Evolutionary conservation across 35 echinoderm and acorn worm species (phyloP).

Genomic region (Strongylocentrotus purpuratus): DNA sequence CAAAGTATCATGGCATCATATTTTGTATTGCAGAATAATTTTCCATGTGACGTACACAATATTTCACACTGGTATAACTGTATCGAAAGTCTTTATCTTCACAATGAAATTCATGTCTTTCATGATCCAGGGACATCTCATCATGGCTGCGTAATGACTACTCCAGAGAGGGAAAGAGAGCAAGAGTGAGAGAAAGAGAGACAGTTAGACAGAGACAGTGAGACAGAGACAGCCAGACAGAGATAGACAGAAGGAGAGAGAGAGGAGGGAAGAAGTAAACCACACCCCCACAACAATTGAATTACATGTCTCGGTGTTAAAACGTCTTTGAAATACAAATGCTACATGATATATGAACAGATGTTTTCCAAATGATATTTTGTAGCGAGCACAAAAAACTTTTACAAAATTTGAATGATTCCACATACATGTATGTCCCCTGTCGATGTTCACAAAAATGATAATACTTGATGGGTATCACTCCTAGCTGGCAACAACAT

Average conservation of each 20-base stretch:
- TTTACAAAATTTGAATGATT: neutral
- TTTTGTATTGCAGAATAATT: neutral
- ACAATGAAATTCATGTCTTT: neutral
- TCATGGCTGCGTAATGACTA: neutral
- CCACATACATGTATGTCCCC: neutral
- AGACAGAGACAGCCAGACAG: neutral
- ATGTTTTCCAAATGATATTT: neutral
- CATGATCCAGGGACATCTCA: neutral
- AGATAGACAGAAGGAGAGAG: neutral
- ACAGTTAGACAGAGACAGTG: neutral
- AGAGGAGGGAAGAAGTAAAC: neutral
- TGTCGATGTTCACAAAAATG: neutral
- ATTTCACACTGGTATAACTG: neutral
- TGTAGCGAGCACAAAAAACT: neutral
- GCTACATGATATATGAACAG: too few species aligned
- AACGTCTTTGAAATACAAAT: too few species aligned
- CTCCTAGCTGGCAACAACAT: neutral
- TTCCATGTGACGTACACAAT: neutral
- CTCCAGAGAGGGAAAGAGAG: neutral
- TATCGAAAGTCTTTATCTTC: neutral
- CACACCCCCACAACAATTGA: neutral
- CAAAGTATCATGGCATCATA: neutral
- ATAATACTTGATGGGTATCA: neutral
- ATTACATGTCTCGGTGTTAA: neutral
- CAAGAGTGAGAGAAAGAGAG: neutral